phyloP scores from a whole-genome alignment of 2,113 vertebrate species.

The Pterocles gutturalis region DNA sequence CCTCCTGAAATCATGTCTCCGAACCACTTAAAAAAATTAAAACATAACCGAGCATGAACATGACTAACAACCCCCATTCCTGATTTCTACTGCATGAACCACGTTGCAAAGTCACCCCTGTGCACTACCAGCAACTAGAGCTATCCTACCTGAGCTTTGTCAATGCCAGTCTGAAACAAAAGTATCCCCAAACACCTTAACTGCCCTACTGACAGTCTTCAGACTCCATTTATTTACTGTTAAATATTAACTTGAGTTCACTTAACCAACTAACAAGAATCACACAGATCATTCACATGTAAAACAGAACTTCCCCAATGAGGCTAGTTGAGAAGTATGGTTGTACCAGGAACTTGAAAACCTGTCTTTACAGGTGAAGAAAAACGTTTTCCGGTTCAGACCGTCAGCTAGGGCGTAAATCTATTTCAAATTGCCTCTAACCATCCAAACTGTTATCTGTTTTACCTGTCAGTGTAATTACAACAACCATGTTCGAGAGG shows the following conservation, averaged over 20 bases:
- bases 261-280: neutral
- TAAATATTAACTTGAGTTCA: neutral
- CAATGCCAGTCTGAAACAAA: neutral
- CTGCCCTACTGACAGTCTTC: neutral
- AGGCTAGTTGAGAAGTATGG: neutral
- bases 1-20: neutral
- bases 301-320: neutral
- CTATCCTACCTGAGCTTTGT: neutral
- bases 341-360: neutral
- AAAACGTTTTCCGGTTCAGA: neutral
- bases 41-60: neutral
- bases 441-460: neutral
- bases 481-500: neutral
- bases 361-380: neutral
- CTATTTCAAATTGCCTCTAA: neutral
- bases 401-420: neutral
- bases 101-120: fast-evolving
- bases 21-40: neutral
- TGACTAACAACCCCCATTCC: neutral
- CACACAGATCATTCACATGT: neutral
- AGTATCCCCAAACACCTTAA: fast-evolving
- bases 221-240: neutral
- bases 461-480: neutral
- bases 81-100: neutral
- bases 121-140: neutral